Percentiles rank a stretch among this genome's conserved stretches.
Conservation (phyloP, 2,113 vertebrate genomes). For the Rhombomys opimus region DNA sequence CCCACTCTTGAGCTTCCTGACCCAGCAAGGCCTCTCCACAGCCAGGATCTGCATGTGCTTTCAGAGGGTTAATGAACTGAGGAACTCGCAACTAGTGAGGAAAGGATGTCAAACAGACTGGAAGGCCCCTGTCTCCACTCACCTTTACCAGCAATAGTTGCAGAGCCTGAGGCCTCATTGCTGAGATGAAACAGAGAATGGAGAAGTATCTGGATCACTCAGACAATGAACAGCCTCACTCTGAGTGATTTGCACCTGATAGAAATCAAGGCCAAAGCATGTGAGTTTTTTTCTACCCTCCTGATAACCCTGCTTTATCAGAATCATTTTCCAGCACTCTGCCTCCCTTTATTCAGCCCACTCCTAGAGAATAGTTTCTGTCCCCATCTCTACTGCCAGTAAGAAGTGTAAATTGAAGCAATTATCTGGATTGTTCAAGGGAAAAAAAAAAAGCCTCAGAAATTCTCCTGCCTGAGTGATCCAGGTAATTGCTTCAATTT, state of each 20-base stretch:
- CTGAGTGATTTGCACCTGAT: background rate
- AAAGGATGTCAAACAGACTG: background rate
- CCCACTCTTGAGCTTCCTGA: background rate
- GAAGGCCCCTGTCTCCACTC: background rate
- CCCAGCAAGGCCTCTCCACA: background rate
- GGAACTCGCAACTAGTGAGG: background rate
- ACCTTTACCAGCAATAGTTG: background rate
- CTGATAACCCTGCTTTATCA: conserved; percentile 31
- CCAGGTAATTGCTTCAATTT: conserved; percentile 83
- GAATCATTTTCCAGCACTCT: conserved; percentile 53
- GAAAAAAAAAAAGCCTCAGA: conserved; percentile 68
- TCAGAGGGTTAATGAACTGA: background rate
- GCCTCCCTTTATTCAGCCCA: conserved; percentile 55
- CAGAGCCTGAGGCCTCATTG: background rate
- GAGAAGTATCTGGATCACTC: conserved; percentile 6
- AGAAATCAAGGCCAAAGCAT: conserved; percentile 47
- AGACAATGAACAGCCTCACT: background rate
- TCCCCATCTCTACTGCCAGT: conserved; percentile 55
- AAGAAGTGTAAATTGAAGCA: conserved; percentile 81
- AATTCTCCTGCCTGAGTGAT: conserved; percentile 81
- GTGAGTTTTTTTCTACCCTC: background rate
- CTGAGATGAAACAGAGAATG: conserved; percentile 44
- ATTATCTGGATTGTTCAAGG: conserved; percentile 82
- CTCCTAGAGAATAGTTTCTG: conserved; percentile 63
- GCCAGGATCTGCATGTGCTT: background rate